These are phyloP conservation scores for Pandemis corylana DNA, from an alignment of 2,888 invertebrate species.

Conservation along the genomic window DNA sequence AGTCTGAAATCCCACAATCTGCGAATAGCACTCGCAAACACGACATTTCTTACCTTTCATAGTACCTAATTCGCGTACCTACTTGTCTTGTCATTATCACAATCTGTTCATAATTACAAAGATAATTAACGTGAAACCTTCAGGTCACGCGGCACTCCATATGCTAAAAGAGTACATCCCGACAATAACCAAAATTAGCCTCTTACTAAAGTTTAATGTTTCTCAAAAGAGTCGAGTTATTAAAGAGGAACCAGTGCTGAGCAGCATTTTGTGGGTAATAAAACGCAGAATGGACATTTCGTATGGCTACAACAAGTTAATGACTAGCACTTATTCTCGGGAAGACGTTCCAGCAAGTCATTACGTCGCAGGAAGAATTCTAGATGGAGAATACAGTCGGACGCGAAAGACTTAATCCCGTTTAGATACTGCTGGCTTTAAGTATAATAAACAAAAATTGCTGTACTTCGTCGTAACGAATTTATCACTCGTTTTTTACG, in stretches of 20 bases:
- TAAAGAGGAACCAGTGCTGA: conserved; percentile 34
- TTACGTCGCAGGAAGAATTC: conserved; percentile 30
- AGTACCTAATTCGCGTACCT: background rate
- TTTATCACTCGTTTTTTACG: background rate
- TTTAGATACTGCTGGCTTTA: background rate
- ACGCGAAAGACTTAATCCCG: conserved; percentile 24
- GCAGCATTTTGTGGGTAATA: conserved; percentile 37
- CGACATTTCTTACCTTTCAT: background rate
- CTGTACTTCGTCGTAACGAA: background rate
- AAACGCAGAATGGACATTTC: conserved; percentile 35
- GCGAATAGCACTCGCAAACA: background rate
- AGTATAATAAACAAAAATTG: background rate
- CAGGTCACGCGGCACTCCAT: background rate
- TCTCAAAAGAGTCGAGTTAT: conserved; percentile 32
- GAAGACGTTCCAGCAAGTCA: conserved; percentile 30
- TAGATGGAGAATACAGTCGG: conserved; percentile 18
- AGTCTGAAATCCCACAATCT: background rate
- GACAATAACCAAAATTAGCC: background rate
- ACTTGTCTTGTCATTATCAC: background rate
- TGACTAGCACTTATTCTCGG: conserved; percentile 37
- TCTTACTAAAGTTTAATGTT: conserved; percentile 24
- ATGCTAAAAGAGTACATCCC: conserved; percentile 3
- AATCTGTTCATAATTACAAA: background rate
- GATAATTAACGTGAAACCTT: background rate
- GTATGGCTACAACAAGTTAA: conserved; percentile 42